Evolutionary conservation across 2,113 vertebrate genomes (phyloP).

Genomic region (Halichoeres trimaculatus): DNA sequence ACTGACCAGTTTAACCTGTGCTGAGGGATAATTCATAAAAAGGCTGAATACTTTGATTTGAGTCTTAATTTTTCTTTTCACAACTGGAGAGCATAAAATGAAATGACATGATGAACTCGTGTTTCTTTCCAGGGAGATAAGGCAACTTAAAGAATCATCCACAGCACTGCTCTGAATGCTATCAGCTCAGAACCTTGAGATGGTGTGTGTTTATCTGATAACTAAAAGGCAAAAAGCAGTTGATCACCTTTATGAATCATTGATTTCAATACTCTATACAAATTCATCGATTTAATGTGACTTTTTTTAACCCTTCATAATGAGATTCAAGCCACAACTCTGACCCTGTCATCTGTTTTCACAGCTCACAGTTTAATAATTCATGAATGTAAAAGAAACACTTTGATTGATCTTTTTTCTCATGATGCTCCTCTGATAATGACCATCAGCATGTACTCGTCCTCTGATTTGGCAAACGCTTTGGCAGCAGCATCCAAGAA

Average conservation of each 20-base stretch:
- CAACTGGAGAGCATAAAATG: conserved; percentile 9
- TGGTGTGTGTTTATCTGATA: conserved; percentile 28
- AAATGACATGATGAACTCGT: conserved; percentile 11
- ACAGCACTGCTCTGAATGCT: conserved; percentile 31
- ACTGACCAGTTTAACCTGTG: conserved; percentile 2
- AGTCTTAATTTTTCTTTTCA: background rate
- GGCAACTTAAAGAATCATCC: conserved; percentile 53
- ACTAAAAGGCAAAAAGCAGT: conserved; percentile 28
- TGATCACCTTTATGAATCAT: conserved; percentile 8
- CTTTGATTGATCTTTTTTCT: conserved; percentile 30
- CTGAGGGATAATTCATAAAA: conserved; percentile 2
- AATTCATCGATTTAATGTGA: conserved; percentile 20
- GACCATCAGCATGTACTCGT: conserved; percentile 99
- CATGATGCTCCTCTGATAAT: conserved; percentile 96
- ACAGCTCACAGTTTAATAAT: conserved; percentile 52
- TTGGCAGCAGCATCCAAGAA: conserved; percentile 98
- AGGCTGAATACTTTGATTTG: conserved; percentile 16
- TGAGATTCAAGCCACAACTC: conserved; percentile 18
- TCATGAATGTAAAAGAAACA: conserved; percentile 34
- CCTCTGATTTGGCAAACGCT: conserved; percentile 96
- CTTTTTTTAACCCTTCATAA: conserved; percentile 29
- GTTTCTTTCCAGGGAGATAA: conserved; percentile 36
- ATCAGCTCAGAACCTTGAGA: conserved; percentile 39
- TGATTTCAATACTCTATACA: conserved; percentile 27
- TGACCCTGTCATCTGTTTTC: conserved; percentile 19